Percentiles rank a stretch among this genome's conserved stretches.
phyloP scores from a whole-genome alignment of 2,113 vertebrate species.

The Pygoscelis antarcticus region DNA sequence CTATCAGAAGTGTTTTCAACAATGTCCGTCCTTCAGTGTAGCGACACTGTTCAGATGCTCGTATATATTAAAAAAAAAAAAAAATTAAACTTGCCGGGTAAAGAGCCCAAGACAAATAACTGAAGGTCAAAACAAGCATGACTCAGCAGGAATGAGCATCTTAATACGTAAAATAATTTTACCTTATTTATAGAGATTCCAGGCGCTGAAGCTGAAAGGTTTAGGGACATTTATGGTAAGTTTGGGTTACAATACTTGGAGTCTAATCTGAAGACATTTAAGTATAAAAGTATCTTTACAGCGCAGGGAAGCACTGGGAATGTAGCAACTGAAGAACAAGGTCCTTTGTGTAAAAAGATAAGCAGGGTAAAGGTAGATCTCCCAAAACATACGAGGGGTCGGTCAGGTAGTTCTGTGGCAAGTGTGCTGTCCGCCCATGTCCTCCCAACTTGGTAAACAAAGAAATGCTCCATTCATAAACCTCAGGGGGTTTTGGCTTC shows the following conservation, averaged over 20 bases:
- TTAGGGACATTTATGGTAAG: accelerated
- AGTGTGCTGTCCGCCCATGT: too few relatives aligned
- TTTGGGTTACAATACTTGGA: neutral
- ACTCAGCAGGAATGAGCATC: neutral
- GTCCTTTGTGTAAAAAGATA: neutral
- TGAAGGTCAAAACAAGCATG: neutral
- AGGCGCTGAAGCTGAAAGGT: neutral
- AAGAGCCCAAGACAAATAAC: neutral
- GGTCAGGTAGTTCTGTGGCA: neutral
- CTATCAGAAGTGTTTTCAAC: accelerated
- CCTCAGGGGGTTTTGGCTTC: neutral
- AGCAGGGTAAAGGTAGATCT: neutral
- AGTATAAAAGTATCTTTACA: neutral
- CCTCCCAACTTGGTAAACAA: neutral
- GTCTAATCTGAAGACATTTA: neutral
- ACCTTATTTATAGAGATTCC: neutral
- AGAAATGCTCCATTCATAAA: neutral
- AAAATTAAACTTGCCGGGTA: neutral
- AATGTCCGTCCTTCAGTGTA: neutral
- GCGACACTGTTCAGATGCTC: neutral
- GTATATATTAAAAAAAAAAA: neutral
- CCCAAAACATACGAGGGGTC: neutral
- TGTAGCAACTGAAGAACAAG: neutral
- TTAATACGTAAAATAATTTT: neutral
- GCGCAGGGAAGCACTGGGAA: neutral